Conservation (phyloP, 2,797 vertebrate species). For the Xiphophorus birchmanni region DNA sequence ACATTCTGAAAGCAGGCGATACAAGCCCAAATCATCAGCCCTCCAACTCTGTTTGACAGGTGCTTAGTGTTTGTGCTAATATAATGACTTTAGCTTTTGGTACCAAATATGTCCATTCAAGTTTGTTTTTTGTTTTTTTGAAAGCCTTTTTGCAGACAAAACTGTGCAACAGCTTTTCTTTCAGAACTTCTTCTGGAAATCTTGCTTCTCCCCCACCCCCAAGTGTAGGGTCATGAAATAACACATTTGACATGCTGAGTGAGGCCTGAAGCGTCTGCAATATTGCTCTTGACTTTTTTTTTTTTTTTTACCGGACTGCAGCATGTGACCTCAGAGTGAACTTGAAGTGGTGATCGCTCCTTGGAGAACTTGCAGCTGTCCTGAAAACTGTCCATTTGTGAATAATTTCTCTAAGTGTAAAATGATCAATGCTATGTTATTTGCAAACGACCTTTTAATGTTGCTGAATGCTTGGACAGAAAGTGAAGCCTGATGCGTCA, state of each 20-base stretch:
- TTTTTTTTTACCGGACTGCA: background rate
- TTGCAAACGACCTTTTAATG: background rate
- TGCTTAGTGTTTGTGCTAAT: background rate
- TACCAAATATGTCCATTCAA: background rate
- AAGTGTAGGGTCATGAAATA: background rate
- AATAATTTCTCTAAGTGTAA: background rate
- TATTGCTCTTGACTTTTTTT: background rate
- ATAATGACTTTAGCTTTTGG: background rate
- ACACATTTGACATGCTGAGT: background rate
- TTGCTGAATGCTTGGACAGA: background rate
- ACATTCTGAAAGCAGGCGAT: background rate
- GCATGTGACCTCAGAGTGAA: no score
- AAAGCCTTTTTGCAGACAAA: background rate
- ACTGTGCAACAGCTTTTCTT: background rate
- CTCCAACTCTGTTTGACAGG: background rate
- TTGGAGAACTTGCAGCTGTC: background rate
- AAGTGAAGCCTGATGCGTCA: background rate
- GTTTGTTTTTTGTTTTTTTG: background rate
- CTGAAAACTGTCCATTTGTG: background rate
- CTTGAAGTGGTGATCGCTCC: no score
- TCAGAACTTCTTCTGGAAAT: background rate
- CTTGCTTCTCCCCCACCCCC: background rate
- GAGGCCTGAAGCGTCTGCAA: background rate
- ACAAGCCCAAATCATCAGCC: background rate
- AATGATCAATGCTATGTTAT: background rate